Base-by-base conservation (phyloP, 2,797 vertebrate genomes). In the Poliocrania exsul region DNA sequence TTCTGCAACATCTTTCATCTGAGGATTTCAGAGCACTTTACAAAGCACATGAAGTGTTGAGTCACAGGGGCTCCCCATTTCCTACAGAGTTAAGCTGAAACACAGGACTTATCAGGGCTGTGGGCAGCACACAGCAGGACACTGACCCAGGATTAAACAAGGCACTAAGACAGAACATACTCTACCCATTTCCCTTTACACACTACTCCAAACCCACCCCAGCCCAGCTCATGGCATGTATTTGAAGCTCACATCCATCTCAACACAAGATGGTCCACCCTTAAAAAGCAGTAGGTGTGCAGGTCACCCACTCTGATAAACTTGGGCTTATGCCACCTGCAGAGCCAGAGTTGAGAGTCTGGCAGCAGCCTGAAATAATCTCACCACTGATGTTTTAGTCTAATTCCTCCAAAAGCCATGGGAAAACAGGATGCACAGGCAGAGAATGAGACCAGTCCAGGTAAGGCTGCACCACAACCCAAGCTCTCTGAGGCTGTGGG, bases 11-110 rank as follows among this genome's bases (percentile, higher is more conserved):
- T 71, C 75, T 83, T 83, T 58, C 72, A 81, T 16, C 8, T 0
- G 0, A 79, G 69, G 64, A 75, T 72, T 90, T 64, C 11, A 5
- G 38, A 62, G 57, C 0, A 0, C 17, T 90, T 80, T 13, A 35
- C 3, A 8, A 58, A 58, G 60, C 26, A 60, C 44, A 16, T 1
- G 18, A 37, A 51, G 51, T 23, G 51, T 65, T 83, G 51, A 33
- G 38, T 35, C 24, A 13, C 57, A 19, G 16, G 15, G 10, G 8
- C 17, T 65, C 29, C n/a, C 25, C 0, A 1, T 28, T 80, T 29
- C 23, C 28, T 11, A 26, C 5, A 56, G 51, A 80, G 83, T 40
- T 47, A 29, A 88, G 17, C 29, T 58, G 54, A 46, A 62, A n/a
- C 33, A 25, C 2, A 5, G 69, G 13, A 24, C 31, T 53, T n/a